Percentiles rank a stretch among this genome's conserved stretches.
phyloP scores from a whole-genome alignment of 2,888 invertebrate genomes.

The Nomada flava region DNA sequence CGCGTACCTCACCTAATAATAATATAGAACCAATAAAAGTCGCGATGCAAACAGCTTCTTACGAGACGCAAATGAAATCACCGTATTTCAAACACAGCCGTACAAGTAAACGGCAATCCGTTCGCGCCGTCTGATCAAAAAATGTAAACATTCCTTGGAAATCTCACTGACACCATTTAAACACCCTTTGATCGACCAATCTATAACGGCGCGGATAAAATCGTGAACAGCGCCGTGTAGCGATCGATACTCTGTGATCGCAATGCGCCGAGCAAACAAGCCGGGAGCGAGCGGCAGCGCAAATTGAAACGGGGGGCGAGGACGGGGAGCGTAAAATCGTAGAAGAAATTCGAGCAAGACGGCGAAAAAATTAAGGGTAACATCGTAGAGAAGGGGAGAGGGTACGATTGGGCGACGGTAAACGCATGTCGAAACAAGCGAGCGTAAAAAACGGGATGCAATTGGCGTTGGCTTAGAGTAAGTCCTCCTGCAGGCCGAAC shows the following conservation, averaged over 20 bases:
- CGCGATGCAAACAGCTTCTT: too few relatives aligned
- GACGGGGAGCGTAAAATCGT: conserved; percentile 38
- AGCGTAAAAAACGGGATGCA: conserved; percentile 79
- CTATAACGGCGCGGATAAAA: neutral
- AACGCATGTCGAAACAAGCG: conserved; percentile 74
- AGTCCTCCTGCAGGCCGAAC: conserved; percentile 71
- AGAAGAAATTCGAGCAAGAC: conserved; percentile 60
- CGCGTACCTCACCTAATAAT: too few relatives aligned
- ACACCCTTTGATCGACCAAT: neutral
- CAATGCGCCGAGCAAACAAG: conserved; percentile 16
- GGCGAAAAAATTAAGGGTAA: conserved; percentile 63
- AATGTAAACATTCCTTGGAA: neutral
- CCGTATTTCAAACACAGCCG: neutral
- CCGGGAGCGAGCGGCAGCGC: conserved; percentile 3
- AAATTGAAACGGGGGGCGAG: conserved; percentile 28
- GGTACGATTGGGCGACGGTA: conserved; percentile 65
- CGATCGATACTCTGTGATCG: conserved; percentile 31
- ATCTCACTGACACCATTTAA: neutral
- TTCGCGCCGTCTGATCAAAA: neutral
- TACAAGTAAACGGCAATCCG: too few relatives aligned
- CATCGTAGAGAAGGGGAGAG: conserved; percentile 42
- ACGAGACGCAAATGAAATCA: too few relatives aligned
- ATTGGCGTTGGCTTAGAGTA: conserved; percentile 78
- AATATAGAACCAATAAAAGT: too few relatives aligned
- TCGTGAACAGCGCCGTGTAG: neutral